Evolutionary conservation across 2,797 vertebrate genomes (phyloP), one percentile per base, ranked within the genome.

Genomic region (Chanos chanos): DNA sequence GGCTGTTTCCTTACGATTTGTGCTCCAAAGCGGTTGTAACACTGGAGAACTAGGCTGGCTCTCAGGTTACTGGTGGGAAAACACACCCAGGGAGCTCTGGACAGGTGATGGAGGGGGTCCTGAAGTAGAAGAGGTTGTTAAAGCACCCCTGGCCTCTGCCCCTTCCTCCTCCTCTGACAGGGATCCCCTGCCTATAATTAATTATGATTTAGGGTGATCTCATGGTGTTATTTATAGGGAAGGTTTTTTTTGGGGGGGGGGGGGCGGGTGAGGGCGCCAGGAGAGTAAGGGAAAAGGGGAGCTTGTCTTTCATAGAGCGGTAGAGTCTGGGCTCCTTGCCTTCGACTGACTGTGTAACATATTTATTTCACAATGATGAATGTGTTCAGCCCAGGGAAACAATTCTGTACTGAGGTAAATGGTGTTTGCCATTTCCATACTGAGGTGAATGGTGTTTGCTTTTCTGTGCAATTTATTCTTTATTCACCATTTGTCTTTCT

Each of bases 151-250:
- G 59, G 16, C 9, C 16, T 68, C n/a, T n/a, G n/a, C n/a, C n/a
- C 31, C 10, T 13, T 31, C 51, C 54, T 31, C 41, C 64, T 69
- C 73, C 59, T 66, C 54, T 59, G 63, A n/a, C 13, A 36, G 47
- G 55, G 59, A 70, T 63, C 63, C 52, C 19, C 74, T 43, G 54
- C 60, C 72, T 75, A 67, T 81, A 85, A 87, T 86, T 84, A 86
- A 86, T 87, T 83, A 83, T 73, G 34, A 49, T 77, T 69, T 58
- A 62, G 70, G 66, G 73, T 77, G 82, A 78, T 74, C 78, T 75
- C 74, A 73, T 70, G 43, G 5, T 39, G 48, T 81, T 85, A 88
- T 88, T 86, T 84, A 84, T 84, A 79, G 74, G 41, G n/a, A n/a
- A n/a, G n/a, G 54, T 28, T 16, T 67, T 71, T 51, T 36, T 1